phyloP scores from a whole-genome alignment of 2,113 vertebrate species.

The Vulpes lagopus region DNA sequence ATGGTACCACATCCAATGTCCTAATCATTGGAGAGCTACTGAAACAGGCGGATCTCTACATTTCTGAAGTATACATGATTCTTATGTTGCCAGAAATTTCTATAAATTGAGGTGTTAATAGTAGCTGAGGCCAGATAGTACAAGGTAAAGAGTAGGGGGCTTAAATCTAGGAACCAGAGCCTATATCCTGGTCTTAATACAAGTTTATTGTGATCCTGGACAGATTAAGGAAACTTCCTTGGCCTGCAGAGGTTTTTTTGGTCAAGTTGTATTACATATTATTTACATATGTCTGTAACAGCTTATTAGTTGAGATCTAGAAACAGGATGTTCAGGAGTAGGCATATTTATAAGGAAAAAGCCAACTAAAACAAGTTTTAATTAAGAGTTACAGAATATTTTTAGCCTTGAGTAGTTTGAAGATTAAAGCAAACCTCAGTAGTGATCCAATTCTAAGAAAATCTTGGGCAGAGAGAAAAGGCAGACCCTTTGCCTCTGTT shows the following conservation, averaged over 20 bases:
- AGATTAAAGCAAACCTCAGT: not conserved
- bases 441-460: not conserved
- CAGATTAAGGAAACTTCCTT: not conserved
- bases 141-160: not conserved
- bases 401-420: not conserved
- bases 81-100: not conserved
- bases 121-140: not conserved
- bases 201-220: not conserved
- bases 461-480: not conserved
- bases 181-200: not conserved
- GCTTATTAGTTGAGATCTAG: not conserved
- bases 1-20: constrained; percentile 98
- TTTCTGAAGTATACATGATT: constrained; percentile 92
- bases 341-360: constrained; percentile 14
- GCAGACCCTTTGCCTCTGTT: not conserved
- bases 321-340: not conserved
- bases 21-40: constrained; percentile 98
- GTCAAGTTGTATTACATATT: not conserved
- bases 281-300: not conserved
- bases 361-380: not conserved
- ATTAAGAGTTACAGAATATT: not conserved
- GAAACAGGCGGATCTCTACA: constrained; percentile 97
- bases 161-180: not conserved
- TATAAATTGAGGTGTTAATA: not conserved
- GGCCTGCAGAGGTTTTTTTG: not conserved